Percentiles rank a stretch among this genome's conserved stretches.
phyloP scores from a whole-genome alignment of 2,797 vertebrate species.

The Acropternis orthonyx region DNA sequence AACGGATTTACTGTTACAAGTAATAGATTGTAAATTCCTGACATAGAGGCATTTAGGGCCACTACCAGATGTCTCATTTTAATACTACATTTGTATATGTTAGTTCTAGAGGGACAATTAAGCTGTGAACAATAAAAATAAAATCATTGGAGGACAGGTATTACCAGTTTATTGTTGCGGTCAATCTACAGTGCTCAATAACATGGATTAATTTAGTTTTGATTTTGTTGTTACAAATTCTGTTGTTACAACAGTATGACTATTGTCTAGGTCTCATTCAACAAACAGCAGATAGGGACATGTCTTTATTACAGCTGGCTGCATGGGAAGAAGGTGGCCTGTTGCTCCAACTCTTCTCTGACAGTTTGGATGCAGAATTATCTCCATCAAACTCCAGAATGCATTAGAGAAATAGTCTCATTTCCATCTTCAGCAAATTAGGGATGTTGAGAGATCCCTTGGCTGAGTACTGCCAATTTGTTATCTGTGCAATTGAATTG shows the following conservation, averaged over 20 bases:
- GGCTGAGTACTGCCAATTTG: background rate
- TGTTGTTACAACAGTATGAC: slow-evolving; percentile 64
- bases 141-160: slow-evolving; percentile 62
- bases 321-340: slow-evolving; percentile 42
- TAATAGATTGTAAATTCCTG: slow-evolving; percentile 60
- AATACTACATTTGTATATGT: slow-evolving; percentile 61
- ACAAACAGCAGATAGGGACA: slow-evolving; percentile 50
- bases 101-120: slow-evolving; percentile 59
- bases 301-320: slow-evolving; percentile 69
- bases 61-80: slow-evolving; percentile 67
- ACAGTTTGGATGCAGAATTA: slow-evolving; percentile 27
- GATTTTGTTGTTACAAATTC: slow-evolving; percentile 1
- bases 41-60: slow-evolving; percentile 49
- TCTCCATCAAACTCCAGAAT: slow-evolving; percentile 50
- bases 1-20: slow-evolving; percentile 68
- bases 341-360: slow-evolving; percentile 33
- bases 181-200: slow-evolving; percentile 54
- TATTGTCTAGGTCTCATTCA: slow-evolving; percentile 59
- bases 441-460: slow-evolving; percentile 20
- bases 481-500: slow-evolving; percentile 48
- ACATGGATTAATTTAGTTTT: slow-evolving; percentile 63
- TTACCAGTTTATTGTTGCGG: slow-evolving; percentile 67
- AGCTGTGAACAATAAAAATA: slow-evolving; percentile 62
- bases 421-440: slow-evolving; percentile 64
- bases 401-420: slow-evolving; percentile 51